Evolutionary conservation across 2,797 vertebrate genomes (phyloP), one percentile per base, ranked within the genome.

Genomic region (Triplophysa yarkandensis): DNA sequence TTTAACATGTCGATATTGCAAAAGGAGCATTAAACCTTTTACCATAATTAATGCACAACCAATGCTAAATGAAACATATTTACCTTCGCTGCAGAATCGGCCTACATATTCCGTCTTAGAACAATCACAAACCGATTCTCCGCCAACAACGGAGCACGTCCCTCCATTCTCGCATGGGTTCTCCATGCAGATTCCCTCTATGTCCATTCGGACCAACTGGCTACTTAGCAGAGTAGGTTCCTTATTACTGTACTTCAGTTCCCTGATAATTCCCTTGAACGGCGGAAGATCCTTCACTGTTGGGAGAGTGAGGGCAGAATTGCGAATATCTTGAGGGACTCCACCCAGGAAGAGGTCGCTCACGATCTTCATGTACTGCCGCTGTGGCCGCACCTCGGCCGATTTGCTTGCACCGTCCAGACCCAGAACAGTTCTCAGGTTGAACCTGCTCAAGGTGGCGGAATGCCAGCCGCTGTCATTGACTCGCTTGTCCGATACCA

Each of bases 281-380:
- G 94, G 88, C 19, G 94, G 92, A 85, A 94, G 88, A 82, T 90
- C 88, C 85, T 94, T 94, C 77, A 93, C 94, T 1, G 92, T 91
- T 25, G 94, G 93, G n/a, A 96, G 91, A 58, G 98, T 98, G 82
- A 99, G 90, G 4, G 93, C 93, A 7, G 93, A 91, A n/a, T 87
- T 84, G 70, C 94, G 95, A 66, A 98, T 95, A 86, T 99, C 96
- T 83, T 89, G 81, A 0, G 97, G 98, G 52, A 99, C 93, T 32
- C 97, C 98, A 0, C 97, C 98, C 63, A 99, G 85, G 82, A 98
- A 99, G 68, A 99, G 93, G 87, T 99, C 96, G 36, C 97, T 99
- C 85, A 97, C 94, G 2, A 99, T 95, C 83, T 96, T 97, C 96
- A 99, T 98, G 82, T 95, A 92, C 81, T 95, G 94, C 63, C 96